Percentiles rank a stretch among this genome's conserved stretches.
Evolutionary conservation across 2,113 vertebrate genomes (phyloP).

Genomic region (Excalfactoria chinensis): DNA sequence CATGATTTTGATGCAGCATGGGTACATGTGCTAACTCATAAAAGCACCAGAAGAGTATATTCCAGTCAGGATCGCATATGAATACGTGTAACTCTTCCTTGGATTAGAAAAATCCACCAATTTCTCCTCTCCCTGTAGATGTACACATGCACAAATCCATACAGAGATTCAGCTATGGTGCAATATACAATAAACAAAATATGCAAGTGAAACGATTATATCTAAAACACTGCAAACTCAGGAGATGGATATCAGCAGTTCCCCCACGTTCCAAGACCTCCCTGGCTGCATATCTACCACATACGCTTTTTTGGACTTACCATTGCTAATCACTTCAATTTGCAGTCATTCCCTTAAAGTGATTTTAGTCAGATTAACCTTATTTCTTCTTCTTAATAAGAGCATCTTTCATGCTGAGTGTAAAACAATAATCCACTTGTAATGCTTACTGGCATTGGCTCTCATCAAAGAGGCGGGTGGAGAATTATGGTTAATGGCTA

Average conservation of each 20-base stretch:
- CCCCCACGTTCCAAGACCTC: background rate
- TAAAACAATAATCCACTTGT: conserved; percentile 41
- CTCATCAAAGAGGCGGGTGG: background rate
- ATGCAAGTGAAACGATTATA: background rate
- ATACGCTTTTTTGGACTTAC: background rate
- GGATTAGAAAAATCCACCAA: background rate
- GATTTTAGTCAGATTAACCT: conserved; percentile 58
- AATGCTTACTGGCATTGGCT: background rate
- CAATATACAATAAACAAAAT: background rate
- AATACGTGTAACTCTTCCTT: background rate
- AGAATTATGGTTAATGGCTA: background rate
- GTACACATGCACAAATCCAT: accelerated
- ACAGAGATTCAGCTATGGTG: background rate
- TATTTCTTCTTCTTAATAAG: conserved; percentile 44
- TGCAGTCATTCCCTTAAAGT: conserved; percentile 8
- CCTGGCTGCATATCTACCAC: background rate
- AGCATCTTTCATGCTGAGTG: conserved; percentile 4
- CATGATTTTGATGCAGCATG: accelerated
- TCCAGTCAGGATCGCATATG: background rate
- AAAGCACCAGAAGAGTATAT: background rate
- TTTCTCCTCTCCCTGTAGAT: background rate
- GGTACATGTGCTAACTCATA: background rate
- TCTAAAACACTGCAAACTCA: background rate
- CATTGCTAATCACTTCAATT: background rate
- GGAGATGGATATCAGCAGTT: background rate